Percentiles rank a stretch among this genome's conserved stretches.
phyloP scores from a whole-genome alignment of 1,140 invertebrate genomes.

The Vanessa atalanta region DNA sequence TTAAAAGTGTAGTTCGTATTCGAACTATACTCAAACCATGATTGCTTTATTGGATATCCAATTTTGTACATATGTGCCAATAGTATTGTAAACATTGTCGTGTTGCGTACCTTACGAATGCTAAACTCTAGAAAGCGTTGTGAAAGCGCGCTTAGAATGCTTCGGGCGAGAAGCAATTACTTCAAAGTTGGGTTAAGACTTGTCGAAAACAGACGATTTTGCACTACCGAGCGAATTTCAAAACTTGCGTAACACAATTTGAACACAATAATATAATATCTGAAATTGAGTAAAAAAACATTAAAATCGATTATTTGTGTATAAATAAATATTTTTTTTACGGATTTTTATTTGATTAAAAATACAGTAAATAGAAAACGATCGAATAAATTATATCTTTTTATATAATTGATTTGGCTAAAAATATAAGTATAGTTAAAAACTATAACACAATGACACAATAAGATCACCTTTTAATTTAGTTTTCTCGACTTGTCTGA shows the following conservation, averaged over 20 bases:
- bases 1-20: not conserved
- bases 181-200: constrained; percentile 1
- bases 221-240: not conserved
- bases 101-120: constrained; percentile 49
- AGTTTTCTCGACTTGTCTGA: not conserved
- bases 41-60: not conserved
- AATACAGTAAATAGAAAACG: no score
- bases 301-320: no score
- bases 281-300: no score
- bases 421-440: no score
- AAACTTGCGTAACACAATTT: not conserved
- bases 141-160: constrained; percentile 53
- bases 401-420: no score
- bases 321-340: no score
- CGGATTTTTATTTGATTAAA: no score
- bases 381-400: no score
- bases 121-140: constrained; percentile 66
- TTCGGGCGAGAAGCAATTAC: constrained; percentile 24
- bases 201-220: not conserved
- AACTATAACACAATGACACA: no score
- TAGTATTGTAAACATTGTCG: constrained; percentile 12
- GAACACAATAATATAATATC: no score
- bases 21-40: not conserved
- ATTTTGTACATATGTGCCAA: constrained; percentile 13
- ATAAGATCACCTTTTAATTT: not conserved